Percentiles rank a stretch among this genome's conserved stretches.
Evolutionary conservation across 2,113 vertebrate species (phyloP).

Genomic region (Mobula hypostoma): DNA sequence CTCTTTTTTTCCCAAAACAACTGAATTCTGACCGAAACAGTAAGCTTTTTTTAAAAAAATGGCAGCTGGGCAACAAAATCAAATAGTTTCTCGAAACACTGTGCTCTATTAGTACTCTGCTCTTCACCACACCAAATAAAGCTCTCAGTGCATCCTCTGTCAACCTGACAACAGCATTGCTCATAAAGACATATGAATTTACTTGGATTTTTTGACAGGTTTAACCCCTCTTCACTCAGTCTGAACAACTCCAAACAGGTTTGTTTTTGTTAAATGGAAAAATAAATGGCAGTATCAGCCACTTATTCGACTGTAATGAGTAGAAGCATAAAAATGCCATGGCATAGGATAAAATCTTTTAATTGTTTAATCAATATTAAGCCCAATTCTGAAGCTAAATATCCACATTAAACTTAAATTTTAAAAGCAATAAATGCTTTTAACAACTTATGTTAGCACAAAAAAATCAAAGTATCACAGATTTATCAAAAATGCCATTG

Average conservation of each 20-base stretch:
- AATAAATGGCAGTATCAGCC: neutral
- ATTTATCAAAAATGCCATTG: neutral
- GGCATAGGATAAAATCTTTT: neutral
- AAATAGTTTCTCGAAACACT: neutral
- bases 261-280: neutral
- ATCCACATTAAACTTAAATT: neutral
- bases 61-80: neutral
- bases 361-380: neutral
- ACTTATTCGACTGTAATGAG: neutral
- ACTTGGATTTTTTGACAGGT: neutral
- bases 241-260: neutral
- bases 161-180: conserved; percentile 5
- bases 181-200: conserved; percentile 21
- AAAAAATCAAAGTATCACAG: neutral
- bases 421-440: neutral
- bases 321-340: neutral
- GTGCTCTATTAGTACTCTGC: neutral
- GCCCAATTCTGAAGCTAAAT: neutral
- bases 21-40: neutral
- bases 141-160: conserved; percentile 16
- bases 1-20: neutral
- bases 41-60: neutral
- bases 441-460: neutral
- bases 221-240: neutral
- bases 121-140: neutral